Percentiles rank a stretch among this genome's conserved stretches.
These are phyloP conservation scores for Taeniopygia guttata DNA, from an alignment of 2,797 vertebrate species.

Conservation along the genomic window DNA sequence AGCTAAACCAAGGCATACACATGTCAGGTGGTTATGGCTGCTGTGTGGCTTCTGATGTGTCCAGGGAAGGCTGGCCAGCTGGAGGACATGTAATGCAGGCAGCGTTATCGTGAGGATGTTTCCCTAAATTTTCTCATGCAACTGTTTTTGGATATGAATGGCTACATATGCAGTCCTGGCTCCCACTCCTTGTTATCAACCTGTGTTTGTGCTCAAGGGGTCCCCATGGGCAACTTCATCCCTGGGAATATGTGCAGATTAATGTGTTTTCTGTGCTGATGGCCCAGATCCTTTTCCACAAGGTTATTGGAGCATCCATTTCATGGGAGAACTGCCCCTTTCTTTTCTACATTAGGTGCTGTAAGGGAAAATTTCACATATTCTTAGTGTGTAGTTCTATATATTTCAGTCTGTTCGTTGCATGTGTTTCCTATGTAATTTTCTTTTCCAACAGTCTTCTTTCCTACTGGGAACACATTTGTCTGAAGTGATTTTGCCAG, in stretches of 20 bases:
- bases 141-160: not conserved
- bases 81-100: not conserved
- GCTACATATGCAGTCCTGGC: not conserved
- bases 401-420: not conserved
- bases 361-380: not conserved
- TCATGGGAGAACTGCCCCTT: not conserved
- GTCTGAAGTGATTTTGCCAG: not conserved
- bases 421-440: not conserved
- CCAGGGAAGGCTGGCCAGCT: not conserved
- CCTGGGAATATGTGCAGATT: not conserved
- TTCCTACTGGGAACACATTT: not conserved
- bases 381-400: not conserved
- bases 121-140: not conserved
- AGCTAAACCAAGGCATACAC: not conserved
- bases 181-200: not conserved
- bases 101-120: not conserved
- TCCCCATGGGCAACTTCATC: not conserved
- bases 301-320: not conserved
- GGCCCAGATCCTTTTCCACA: not conserved
- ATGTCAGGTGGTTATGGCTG: not conserved
- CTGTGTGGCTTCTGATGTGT: rapidly evolving
- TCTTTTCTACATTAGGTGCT: not conserved
- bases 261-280: not conserved
- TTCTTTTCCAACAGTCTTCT: not conserved
- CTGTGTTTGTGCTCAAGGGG: not conserved